Base-by-base conservation (phyloP, 2,113 vertebrate genomes). In the Cariama cristata region DNA sequence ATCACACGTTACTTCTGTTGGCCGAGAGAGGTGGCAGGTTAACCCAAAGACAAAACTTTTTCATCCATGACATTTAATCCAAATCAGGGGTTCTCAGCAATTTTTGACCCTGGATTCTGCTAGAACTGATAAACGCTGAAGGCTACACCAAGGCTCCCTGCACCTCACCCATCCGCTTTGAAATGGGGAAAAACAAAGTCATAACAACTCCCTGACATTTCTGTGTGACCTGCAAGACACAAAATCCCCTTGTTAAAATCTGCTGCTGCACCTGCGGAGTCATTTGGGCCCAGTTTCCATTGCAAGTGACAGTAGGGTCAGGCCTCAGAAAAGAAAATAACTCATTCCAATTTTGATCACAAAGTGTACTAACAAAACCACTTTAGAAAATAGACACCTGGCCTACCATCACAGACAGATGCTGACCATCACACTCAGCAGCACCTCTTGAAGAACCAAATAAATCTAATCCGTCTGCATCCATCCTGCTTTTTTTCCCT, bases 91-190 rank as follows among this genome's bases (percentile, higher is more conserved):
- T 49, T 64, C 62, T 55, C 14, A 3, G 18, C 23, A 2, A 9
- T 16, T 82, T 75, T 4, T 27, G 45, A 60, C 55, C 24, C 30
- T 3, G 58, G 59, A 5, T 38, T 62, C 0, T 35, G 63, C 40
- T 32, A 15, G 15, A 21, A 12, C 33, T 4, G 35, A 9, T 6
- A 1, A 6, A 53, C 2, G 32, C 38, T 3, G 8, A 26, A 30
- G 67, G 19, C 49, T 60, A n/a, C 47, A 5, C 4, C 0, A 1
- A 33, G n/a, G 35, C 32, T 73, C 26, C 32, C 52, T 10, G 26
- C 16, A 40, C 28, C 47, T 44, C 63, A 38, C 5, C 72, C n/a
- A 27, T 32, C 20, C 15, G 1, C 44, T 74, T 19, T 1, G 7
- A 21, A 73, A 9, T 1, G 5, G 44, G 8, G 53, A 12, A n/a